A percentile compares a stretch with the other conserved stretches of the same genome.
Evolutionary conservation across 92 coral and sea anemone species (phyloP).

Genomic region (Diadumene lineata): DNA sequence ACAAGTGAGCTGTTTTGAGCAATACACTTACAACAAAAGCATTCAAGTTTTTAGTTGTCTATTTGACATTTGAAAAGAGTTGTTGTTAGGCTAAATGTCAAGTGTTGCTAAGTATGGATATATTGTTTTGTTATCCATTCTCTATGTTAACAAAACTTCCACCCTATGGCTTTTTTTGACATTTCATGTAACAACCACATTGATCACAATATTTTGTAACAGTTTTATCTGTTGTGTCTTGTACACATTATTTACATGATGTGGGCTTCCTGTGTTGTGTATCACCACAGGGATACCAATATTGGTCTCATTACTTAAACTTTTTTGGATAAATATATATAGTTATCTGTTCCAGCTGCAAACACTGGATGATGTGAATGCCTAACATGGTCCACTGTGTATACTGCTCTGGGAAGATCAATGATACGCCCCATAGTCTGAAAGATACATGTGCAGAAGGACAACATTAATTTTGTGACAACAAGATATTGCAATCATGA

Average conservation of each 20-base stretch:
- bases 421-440: conserved; percentile 93
- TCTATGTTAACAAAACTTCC: no score
- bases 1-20: no score
- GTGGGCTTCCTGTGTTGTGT: neutral
- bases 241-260: neutral
- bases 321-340: conserved; percentile 70
- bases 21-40: no score
- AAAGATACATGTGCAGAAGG: neutral
- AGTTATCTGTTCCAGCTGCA: conserved; percentile 84
- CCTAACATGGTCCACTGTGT: conserved; percentile 85
- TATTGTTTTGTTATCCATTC: no score
- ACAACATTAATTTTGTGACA: no score
- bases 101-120: no score
- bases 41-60: no score
- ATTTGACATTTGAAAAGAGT: no score
- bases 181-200: no score
- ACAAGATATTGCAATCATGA: no score
- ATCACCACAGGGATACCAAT: neutral
- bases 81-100: no score
- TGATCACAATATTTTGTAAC: neutral
- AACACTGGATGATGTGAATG: conserved; percentile 69
- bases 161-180: no score
- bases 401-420: conserved; percentile 96
- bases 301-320: conserved; percentile 9
- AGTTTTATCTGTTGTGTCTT: neutral